These are phyloP conservation scores for Polydrusus cervinus DNA, from an alignment of 2,888 invertebrate genomes.

Conservation along the genomic window DNA sequence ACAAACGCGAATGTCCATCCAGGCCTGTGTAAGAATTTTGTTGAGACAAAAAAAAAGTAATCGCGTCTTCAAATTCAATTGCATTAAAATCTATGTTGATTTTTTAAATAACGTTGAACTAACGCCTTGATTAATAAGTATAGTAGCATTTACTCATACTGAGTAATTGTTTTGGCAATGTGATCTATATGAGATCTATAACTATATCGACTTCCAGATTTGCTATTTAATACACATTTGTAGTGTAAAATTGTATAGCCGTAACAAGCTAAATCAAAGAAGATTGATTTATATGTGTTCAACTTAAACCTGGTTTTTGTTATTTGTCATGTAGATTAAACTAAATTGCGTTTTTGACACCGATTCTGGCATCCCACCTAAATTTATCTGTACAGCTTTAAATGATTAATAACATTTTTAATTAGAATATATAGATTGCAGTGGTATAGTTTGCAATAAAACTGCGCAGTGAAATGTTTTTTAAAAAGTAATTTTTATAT, in stretches of 20 bases:
- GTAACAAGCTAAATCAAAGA: not conserved
- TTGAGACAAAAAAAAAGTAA: no score
- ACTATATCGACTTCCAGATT: no score
- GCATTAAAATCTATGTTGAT: no score
- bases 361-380: not conserved
- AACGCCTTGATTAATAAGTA: no score
- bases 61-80: no score
- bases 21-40: no score
- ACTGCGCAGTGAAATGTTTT: not conserved
- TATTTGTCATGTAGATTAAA: slow-evolving; percentile 3
- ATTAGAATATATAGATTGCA: slow-evolving; percentile 5
- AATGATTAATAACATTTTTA: slow-evolving; percentile 5
- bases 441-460: not conserved
- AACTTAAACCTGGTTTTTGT: slow-evolving; percentile 2
- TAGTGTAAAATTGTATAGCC: not conserved
- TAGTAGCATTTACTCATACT: no score
- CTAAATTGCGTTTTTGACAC: slow-evolving; percentile 5
- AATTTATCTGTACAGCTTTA: not conserved
- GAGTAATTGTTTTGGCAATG: no score
- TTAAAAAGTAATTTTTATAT: not conserved
- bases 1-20: no score
- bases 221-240: not conserved
- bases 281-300: not conserved
- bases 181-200: no score
- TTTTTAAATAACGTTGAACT: no score